Percentiles rank a stretch among this genome's conserved stretches.
Evolutionary conservation across 2,113 vertebrate genomes (phyloP).

Genomic region (Bos javanicus): DNA sequence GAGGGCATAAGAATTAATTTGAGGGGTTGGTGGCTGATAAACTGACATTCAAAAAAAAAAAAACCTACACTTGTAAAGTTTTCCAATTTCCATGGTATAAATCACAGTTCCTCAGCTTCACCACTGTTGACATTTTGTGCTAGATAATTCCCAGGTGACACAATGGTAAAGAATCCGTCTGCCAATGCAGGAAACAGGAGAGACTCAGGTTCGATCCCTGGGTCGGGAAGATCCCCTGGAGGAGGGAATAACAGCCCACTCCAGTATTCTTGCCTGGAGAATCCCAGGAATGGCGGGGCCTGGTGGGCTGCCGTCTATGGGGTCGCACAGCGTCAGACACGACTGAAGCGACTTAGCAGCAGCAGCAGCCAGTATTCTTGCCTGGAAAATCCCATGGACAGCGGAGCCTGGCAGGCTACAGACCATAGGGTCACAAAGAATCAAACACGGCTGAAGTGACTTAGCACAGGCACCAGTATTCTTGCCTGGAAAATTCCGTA

Average conservation of each 20-base stretch:
- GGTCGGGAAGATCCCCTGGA: not conserved
- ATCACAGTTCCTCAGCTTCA: not conserved
- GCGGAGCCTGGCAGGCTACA: not conserved
- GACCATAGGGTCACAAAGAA: not conserved
- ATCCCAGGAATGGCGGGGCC: not conserved
- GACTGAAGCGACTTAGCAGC: too few relatives aligned
- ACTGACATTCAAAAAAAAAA: not conserved
- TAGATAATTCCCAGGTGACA: not conserved
- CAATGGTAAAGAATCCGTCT: not conserved
- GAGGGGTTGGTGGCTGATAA: not conserved
- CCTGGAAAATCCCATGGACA: not conserved
- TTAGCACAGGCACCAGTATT: not conserved
- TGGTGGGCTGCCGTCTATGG: not conserved
- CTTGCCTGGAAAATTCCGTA: not conserved
- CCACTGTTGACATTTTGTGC: not conserved
- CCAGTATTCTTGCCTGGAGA: not conserved
- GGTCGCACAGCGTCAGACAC: too few relatives aligned
- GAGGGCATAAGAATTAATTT: not conserved
- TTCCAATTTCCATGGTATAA: not conserved
- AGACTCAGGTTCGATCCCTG: not conserved
- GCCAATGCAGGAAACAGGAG: not conserved
- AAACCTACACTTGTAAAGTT: not conserved
- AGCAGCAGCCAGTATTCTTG: not conserved
- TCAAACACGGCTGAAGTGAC: not conserved
- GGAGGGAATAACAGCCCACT: not conserved